Conservation (phyloP, 2,113 vertebrate genomes). For the Mormyrus lacerda region DNA sequence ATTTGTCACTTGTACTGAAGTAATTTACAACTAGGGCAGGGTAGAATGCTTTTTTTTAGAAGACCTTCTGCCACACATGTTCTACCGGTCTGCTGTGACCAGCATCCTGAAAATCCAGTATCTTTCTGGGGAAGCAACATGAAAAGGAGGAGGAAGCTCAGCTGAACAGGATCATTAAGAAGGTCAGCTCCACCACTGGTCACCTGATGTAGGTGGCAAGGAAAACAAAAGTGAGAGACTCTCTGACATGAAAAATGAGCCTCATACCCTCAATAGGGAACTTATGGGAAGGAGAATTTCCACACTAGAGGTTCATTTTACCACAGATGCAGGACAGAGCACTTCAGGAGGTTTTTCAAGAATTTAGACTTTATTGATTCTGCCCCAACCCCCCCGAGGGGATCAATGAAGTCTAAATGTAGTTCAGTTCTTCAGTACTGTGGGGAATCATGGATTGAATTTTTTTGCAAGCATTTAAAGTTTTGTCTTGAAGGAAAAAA, state of each 20-base stretch:
- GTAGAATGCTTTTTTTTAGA: not conserved
- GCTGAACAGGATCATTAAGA: not conserved
- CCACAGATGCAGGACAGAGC: not conserved
- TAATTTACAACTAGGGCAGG: not conserved
- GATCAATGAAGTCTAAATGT: not conserved
- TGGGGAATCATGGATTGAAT: not conserved
- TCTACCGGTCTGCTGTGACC: not conserved
- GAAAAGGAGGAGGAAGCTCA: not conserved
- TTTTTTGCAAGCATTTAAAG: not conserved
- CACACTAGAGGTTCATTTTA: not conserved
- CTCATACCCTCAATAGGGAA: not conserved
- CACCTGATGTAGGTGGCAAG: not conserved
- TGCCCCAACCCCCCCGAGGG: not conserved
- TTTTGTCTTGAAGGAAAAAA: not conserved
- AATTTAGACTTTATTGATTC: too few species aligned
- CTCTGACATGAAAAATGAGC: not conserved
- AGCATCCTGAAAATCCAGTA: not conserved
- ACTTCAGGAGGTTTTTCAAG: not conserved
- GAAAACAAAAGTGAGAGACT: not conserved
- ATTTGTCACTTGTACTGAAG: not conserved
- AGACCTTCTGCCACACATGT: not conserved
- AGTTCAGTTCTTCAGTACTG: not conserved
- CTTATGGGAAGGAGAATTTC: not conserved
- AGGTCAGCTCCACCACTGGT: not conserved
- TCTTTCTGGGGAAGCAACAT: not conserved